Conservation (phyloP, 1,140 invertebrate species). For the Caenorhabditis remanei region DNA sequence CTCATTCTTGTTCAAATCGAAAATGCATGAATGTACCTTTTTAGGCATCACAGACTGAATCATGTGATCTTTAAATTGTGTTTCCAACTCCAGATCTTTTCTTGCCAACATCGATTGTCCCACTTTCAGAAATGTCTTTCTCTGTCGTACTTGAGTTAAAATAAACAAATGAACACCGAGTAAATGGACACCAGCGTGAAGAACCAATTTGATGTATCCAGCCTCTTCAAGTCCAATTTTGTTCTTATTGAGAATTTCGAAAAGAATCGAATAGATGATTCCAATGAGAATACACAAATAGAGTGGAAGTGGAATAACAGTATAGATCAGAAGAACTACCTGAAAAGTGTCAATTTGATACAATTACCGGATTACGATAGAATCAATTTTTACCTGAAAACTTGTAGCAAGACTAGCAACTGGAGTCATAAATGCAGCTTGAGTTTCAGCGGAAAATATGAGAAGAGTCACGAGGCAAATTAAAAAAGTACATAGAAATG, state of each 20-base stretch:
- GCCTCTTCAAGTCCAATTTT: constrained; percentile 77
- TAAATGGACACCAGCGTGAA: constrained; percentile 90
- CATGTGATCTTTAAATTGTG: constrained; percentile 94
- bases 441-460: constrained; percentile 70
- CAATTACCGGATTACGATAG: not conserved
- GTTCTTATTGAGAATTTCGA: constrained; percentile 82
- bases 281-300: constrained; percentile 87
- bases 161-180: constrained; percentile 92
- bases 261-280: constrained; percentile 85
- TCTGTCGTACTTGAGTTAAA: constrained; percentile 87
- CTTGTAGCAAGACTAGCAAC: constrained; percentile 69
- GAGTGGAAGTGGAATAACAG: constrained; percentile 89
- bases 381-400: constrained; percentile 84
- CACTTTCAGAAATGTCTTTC: constrained; percentile 96
- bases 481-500: constrained; percentile 77
- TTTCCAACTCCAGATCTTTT: constrained; percentile 90
- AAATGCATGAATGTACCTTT: constrained; percentile 69
- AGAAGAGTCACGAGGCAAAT: constrained; percentile 75
- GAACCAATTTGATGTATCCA: constrained; percentile 83
- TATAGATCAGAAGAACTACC: constrained; percentile 90
- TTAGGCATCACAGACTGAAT: constrained; percentile 94
- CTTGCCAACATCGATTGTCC: constrained; percentile 90
- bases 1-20: not conserved
- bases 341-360: constrained; percentile 76
- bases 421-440: constrained; percentile 76